These are phyloP conservation scores for Alouatta caraya DNA, from an alignment of 2,797 vertebrate genomes.

Conservation along the genomic window DNA sequence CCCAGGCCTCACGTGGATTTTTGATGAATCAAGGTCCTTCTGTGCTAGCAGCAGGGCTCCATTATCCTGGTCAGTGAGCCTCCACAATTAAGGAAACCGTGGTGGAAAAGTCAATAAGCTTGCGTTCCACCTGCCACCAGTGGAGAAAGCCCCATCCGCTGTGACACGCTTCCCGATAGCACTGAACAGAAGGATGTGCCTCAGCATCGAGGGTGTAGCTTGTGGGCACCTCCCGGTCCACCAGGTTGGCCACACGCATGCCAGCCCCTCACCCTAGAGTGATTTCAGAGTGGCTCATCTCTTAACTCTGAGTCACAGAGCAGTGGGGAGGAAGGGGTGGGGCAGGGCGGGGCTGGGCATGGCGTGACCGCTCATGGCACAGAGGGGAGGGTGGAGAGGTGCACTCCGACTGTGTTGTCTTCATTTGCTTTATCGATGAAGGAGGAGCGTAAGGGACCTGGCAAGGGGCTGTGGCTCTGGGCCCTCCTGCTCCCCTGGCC, in stretches of 20 bases:
- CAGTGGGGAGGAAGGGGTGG: neutral
- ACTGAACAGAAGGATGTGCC: too few relatives aligned
- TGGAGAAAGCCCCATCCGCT: neutral
- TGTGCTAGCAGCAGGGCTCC: neutral
- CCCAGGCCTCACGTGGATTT: neutral
- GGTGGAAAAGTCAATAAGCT: neutral
- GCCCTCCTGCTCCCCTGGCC: neutral
- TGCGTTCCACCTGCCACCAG: neutral
- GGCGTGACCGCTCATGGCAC: neutral
- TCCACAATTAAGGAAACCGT: neutral
- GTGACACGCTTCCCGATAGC: neutral
- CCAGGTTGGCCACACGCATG: neutral
- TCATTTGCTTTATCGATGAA: neutral
- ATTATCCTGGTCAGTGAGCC: accelerated
- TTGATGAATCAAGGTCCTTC: neutral
- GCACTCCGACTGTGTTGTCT: neutral
- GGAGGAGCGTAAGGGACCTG: neutral
- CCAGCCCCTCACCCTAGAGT: neutral
- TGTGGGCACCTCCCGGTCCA: neutral
- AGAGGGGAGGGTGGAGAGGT: neutral
- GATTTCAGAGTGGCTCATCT: neutral
- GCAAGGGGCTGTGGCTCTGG: neutral
- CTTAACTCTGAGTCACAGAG: neutral
- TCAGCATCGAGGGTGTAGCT: neutral
- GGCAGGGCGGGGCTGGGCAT: neutral